phyloP scores from a whole-genome alignment of 2,797 vertebrate genomes.

The Anguilla pacifica region DNA sequence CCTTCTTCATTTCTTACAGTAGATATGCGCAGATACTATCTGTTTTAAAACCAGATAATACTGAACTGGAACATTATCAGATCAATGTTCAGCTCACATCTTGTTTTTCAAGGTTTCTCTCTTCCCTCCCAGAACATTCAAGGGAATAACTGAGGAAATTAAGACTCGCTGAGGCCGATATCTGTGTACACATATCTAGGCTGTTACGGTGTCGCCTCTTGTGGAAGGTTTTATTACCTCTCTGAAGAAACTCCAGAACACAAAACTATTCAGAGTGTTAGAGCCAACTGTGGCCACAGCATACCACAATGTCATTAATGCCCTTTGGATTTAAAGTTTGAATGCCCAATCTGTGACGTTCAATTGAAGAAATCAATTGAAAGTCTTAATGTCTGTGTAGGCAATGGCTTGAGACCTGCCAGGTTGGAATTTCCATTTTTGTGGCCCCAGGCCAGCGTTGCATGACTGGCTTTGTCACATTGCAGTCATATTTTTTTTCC shows the following conservation, averaged over 20 bases:
- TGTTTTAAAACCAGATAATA: neutral
- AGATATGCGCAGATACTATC: neutral
- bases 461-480: neutral
- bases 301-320: neutral
- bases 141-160: slow-evolving; percentile 3
- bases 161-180: neutral
- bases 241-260: neutral
- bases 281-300: neutral
- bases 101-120: neutral
- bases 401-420: slow-evolving; percentile 1
- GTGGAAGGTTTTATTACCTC: neutral
- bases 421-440: neutral
- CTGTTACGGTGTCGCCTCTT: neutral
- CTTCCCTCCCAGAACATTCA: neutral
- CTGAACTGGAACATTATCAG: neutral
- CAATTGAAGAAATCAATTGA: neutral
- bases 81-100: neutral
- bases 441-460: neutral
- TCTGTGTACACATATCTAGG: neutral
- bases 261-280: neutral
- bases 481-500: neutral
- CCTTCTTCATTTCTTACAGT: neutral
- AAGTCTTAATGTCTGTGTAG: neutral
- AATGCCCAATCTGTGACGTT: neutral
- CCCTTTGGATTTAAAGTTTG: neutral